A percentile compares a stretch with the other conserved stretches of the same genome.
These are phyloP conservation scores for Leptocoma aspasia DNA, from an alignment of 2,113 vertebrate species.

Conservation along the genomic window DNA sequence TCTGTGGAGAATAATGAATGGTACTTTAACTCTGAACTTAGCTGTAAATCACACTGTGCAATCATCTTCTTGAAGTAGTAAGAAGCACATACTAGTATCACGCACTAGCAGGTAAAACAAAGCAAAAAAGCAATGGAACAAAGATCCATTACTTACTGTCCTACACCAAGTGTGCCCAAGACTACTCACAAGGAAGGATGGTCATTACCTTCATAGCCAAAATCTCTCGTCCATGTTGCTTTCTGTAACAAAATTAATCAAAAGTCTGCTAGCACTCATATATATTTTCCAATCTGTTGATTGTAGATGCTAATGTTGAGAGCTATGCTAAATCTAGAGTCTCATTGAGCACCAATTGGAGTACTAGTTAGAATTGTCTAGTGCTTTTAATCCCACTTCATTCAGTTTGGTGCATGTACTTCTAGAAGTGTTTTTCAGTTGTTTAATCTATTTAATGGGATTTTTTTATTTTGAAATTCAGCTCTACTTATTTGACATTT, in stretches of 20 bases:
- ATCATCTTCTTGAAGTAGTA: background rate
- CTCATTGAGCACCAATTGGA: background rate
- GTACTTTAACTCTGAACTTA: background rate
- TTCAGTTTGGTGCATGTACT: background rate
- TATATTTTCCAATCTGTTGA: background rate
- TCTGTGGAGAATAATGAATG: background rate
- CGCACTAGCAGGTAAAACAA: background rate
- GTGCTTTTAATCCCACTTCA: background rate
- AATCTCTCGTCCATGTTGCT: background rate
- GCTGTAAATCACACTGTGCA: background rate
- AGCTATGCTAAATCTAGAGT: background rate
- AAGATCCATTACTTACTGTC: background rate
- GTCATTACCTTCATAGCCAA: background rate
- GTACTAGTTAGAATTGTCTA: background rate
- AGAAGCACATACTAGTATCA: background rate
- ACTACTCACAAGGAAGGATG: background rate
- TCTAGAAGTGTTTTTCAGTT: background rate
- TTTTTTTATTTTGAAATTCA: background rate
- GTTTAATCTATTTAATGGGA: background rate
- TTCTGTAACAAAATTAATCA: background rate
- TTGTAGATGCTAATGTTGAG: background rate
- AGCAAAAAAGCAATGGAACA: background rate
- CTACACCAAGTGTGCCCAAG: background rate
- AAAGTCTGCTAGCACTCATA: background rate
- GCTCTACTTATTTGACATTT: background rate